Percentiles rank a stretch among this genome's conserved stretches.
phyloP scores from a whole-genome alignment of 2,113 vertebrate species.

The Pogonocichla stellata region DNA sequence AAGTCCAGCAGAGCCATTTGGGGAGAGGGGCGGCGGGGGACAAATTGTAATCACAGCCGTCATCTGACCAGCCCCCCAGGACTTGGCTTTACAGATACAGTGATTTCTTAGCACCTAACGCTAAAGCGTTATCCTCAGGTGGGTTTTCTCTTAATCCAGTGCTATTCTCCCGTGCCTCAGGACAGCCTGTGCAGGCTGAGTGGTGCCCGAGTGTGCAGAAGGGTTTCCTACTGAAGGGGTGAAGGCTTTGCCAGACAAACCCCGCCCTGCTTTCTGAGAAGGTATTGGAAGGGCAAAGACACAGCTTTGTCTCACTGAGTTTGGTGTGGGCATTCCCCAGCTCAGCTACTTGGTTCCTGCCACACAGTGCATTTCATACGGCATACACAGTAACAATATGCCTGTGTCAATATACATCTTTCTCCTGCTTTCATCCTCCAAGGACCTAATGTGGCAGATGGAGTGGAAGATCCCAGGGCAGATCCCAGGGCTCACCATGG shows the following conservation, averaged over 20 bases:
- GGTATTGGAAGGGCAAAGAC: background rate
- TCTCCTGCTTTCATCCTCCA: background rate
- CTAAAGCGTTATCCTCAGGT: background rate
- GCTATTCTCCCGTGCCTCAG: background rate
- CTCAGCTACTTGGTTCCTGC: background rate
- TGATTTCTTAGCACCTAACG: background rate
- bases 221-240: background rate
- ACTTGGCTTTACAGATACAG: background rate
- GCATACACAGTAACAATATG: background rate
- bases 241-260: background rate
- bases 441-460: background rate
- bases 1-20: constrained; percentile 5
- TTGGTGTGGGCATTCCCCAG: background rate
- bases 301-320: background rate
- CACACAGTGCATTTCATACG: background rate
- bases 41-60: background rate
- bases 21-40: background rate
- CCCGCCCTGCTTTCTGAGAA: background rate
- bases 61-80: background rate
- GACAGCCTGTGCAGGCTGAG: background rate
- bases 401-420: background rate
- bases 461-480: background rate
- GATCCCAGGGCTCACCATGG: background rate
- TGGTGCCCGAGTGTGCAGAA: background rate
- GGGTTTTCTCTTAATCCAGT: background rate